Conservation (phyloP, 1,140 invertebrate species). For the Odontomachus brunneus region DNA sequence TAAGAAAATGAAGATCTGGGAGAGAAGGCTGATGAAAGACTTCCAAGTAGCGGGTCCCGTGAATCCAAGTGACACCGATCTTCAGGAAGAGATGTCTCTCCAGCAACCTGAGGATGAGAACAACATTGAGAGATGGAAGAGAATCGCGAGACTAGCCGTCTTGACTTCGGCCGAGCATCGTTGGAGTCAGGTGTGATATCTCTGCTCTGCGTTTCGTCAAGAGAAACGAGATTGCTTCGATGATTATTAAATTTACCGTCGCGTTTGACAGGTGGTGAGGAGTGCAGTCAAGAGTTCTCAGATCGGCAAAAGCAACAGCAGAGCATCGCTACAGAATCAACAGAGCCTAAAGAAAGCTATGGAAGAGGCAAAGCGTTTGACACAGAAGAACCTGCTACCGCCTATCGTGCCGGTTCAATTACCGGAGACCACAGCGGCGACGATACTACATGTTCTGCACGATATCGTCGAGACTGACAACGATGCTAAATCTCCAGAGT, state of each 20-base stretch:
- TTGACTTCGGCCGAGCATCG: constrained; percentile 88
- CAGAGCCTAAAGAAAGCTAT: constrained; percentile 91
- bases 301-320: constrained; percentile 90
- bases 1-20: constrained; percentile 92
- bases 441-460: constrained; percentile 76
- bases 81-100: constrained; percentile 77
- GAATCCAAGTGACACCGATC: constrained; percentile 85
- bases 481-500: background rate
- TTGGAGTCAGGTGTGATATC: constrained; percentile 88
- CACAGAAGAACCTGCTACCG: constrained; percentile 85
- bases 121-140: constrained; percentile 88
- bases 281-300: constrained; percentile 87
- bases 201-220: constrained; percentile 17
- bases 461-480: constrained; percentile 68
- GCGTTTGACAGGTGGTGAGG: constrained; percentile 71
- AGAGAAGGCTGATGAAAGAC: constrained; percentile 93
- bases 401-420: constrained; percentile 71
- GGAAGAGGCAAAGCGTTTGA: constrained; percentile 89
- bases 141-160: constrained; percentile 90
- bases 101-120: constrained; percentile 87
- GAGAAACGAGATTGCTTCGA: background rate
- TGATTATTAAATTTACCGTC: too few relatives aligned
- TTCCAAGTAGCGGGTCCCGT: constrained; percentile 92
- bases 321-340: constrained; percentile 89
- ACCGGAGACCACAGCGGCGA: constrained; percentile 70